Conservation (phyloP, 2,113 vertebrate genomes). For the Noturus placidus region DNA sequence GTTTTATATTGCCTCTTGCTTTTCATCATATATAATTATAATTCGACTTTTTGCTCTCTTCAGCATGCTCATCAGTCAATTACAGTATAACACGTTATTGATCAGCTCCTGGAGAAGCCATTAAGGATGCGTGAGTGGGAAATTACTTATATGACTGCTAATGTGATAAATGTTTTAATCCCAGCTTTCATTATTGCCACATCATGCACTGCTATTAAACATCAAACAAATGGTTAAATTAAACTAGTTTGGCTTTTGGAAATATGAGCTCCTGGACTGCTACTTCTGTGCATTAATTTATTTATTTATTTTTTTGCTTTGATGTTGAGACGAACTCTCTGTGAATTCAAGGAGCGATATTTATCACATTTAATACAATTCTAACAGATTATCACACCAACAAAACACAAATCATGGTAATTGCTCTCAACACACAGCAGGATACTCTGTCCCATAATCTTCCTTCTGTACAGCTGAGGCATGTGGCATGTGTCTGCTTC, state of each 20-base stretch:
- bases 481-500: slow-evolving; percentile 33
- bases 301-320: slow-evolving; percentile 36
- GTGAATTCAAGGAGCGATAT: slow-evolving; percentile 56
- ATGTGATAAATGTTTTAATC: slow-evolving; percentile 83
- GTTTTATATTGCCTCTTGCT: slow-evolving; percentile 57
- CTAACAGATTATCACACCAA: slow-evolving; percentile 61
- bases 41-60: slow-evolving; percentile 76
- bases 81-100: slow-evolving; percentile 74
- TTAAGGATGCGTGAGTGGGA: slow-evolving; percentile 75
- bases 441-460: slow-evolving; percentile 24
- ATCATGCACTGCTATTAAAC: slow-evolving; percentile 71
- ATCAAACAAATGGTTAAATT: slow-evolving; percentile 75
- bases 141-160: slow-evolving; percentile 75
- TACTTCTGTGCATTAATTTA: slow-evolving; percentile 59
- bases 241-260: slow-evolving; percentile 70
- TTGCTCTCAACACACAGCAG: slow-evolving; percentile 18
- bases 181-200: slow-evolving; percentile 74
- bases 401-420: slow-evolving; percentile 12
- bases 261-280: slow-evolving; percentile 58
- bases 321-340: slow-evolving; percentile 57
- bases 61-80: slow-evolving; percentile 80
- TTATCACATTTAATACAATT: slow-evolving; percentile 61
- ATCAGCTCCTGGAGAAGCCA: slow-evolving; percentile 77
- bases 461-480: slow-evolving; percentile 30
- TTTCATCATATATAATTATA: slow-evolving; percentile 74